phyloP scores from a whole-genome alignment of 2,797 vertebrate species.

The Sebastolobus altivelis region DNA sequence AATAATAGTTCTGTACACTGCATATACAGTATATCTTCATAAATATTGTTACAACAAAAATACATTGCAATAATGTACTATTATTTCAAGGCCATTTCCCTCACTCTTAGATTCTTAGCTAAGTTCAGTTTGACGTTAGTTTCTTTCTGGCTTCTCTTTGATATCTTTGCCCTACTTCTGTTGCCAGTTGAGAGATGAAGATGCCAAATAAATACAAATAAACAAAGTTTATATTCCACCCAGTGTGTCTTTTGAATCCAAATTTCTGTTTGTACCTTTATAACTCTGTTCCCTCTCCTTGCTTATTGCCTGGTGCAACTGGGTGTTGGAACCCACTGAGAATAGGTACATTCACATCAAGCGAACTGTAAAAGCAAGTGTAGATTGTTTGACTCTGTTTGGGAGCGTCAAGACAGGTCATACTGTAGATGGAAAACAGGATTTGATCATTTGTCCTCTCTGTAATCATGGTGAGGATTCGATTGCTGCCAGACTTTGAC shows the following conservation, averaged over 20 bases:
- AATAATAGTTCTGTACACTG: not conserved
- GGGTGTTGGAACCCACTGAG: not conserved
- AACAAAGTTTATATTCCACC: not conserved
- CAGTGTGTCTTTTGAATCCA: not conserved
- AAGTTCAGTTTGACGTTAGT: not conserved
- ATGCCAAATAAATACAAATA: slow-evolving; percentile 9
- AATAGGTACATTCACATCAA: not conserved
- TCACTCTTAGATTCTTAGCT: not conserved
- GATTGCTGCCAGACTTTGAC: slow-evolving; percentile 2
- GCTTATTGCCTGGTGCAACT: not conserved
- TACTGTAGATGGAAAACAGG: not conserved
- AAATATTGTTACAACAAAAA: not conserved
- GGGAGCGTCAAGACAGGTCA: not conserved
- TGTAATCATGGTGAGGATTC: not conserved
- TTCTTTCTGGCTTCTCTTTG: slow-evolving; percentile 1
- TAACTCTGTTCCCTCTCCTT: not conserved
- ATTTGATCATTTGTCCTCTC: not conserved
- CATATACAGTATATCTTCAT: not conserved
- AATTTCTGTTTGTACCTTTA: not conserved
- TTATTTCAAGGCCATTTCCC: not conserved
- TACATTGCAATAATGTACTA: not conserved
- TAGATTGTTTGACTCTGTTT: slow-evolving; percentile 8
- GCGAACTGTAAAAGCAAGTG: not conserved
- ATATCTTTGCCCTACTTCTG: not conserved
- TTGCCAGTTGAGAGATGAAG: not conserved